Evolutionary conservation across 2,888 invertebrate species (phyloP).

Genomic region (Liopterus haemorrhoidalis): DNA sequence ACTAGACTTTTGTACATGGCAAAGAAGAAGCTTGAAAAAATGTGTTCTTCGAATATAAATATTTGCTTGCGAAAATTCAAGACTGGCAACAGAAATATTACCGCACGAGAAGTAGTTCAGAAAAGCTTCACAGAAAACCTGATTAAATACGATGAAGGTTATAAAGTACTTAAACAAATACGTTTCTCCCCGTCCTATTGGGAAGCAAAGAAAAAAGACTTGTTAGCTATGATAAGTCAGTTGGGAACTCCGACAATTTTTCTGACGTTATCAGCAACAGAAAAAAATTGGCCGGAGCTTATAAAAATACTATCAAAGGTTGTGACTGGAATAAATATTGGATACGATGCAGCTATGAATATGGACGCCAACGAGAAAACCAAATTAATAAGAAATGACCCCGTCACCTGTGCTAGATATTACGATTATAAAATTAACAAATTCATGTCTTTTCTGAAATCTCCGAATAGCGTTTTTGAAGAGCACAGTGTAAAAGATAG

Average conservation of each 20-base stretch:
- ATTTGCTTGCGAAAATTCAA: conserved; percentile 25
- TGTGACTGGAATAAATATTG: conserved; percentile 10
- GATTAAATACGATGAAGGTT: conserved; percentile 21
- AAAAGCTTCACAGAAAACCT: too few species aligned
- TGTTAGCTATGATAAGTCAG: conserved; percentile 29
- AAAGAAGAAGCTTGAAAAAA: conserved; percentile 26
- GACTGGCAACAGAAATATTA: conserved; percentile 19
- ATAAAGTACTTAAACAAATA: conserved; percentile 16
- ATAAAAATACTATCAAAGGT: conserved; percentile 16
- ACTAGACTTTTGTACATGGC: conserved; percentile 27
- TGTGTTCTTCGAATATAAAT: conserved; percentile 23
- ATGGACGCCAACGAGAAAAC: conserved; percentile 26
- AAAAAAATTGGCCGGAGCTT: conserved; percentile 26
- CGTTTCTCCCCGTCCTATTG: conserved; percentile 27
- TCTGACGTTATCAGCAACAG: conserved; percentile 28
- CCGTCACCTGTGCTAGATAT: conserved; percentile 30
- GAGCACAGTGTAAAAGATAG: conserved; percentile 20
- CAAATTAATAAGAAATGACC: conserved; percentile 30
- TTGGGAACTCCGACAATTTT: conserved; percentile 29
- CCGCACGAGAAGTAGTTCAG: too few species aligned
- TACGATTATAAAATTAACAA: conserved; percentile 21
- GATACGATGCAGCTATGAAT: conserved; percentile 14
- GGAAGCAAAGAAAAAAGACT: conserved; percentile 26
- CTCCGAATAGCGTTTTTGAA: conserved; percentile 22
- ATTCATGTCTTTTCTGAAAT: conserved; percentile 19